Conservation (phyloP, 2,797 vertebrate species). For the Eurystomus glaucurus region DNA sequence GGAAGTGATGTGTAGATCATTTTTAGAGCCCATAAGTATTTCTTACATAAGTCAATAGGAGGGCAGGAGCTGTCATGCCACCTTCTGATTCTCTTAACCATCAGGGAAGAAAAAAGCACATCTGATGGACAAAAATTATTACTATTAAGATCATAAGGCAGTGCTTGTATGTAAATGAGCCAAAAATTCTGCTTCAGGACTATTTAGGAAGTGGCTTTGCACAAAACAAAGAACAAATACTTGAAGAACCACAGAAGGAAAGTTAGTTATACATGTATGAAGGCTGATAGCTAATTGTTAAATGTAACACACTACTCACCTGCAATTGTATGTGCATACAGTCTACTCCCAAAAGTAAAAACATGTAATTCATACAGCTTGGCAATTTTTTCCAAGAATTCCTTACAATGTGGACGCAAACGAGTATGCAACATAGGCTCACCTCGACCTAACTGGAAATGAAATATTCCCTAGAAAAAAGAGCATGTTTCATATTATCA, state of each 20-base stretch:
- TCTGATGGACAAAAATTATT: neutral
- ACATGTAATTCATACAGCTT: conserved; percentile 96
- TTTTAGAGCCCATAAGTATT: neutral
- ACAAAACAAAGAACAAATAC: neutral
- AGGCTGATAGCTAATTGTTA: neutral
- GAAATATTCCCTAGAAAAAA: conserved; percentile 93
- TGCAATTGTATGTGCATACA: conserved; percentile 98
- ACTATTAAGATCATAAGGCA: neutral
- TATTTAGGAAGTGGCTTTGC: neutral
- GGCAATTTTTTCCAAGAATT: conserved; percentile 97
- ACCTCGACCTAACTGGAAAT: conserved; percentile 96
- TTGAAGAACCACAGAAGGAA: neutral
- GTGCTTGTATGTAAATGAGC: neutral
- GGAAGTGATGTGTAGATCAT: neutral
- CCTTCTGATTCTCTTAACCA: neutral
- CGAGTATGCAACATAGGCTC: conserved; percentile 98
- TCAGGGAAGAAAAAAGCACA: neutral
- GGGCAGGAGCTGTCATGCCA: neutral
- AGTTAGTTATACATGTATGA: neutral
- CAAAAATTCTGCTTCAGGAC: neutral
- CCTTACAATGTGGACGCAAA: conserved; percentile 97
- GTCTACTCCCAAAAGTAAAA: conserved; percentile 97
- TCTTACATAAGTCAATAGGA: neutral
- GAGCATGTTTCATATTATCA: neutral
- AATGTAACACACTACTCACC: conserved; percentile 81